Base-by-base conservation (phyloP, 2,113 vertebrate genomes). In the Corvus cornix region DNA sequence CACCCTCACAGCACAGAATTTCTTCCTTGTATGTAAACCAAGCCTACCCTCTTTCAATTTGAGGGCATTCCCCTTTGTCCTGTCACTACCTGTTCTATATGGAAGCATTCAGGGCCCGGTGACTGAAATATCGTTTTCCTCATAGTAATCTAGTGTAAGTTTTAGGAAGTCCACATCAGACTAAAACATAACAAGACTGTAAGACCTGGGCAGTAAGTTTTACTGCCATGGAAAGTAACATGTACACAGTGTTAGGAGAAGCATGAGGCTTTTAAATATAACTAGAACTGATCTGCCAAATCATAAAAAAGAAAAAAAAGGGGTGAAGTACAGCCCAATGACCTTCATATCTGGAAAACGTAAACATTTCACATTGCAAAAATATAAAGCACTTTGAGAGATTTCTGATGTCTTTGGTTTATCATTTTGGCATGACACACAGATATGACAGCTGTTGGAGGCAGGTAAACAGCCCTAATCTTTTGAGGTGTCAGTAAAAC, bases 51-150 rank as follows among this genome's bases (percentile, higher is more conserved):
- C 26, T 55, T 55, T 62, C 41, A 48, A 5, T 27, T 2, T 56
- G 35, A 77, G 55, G 14, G 26, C 35, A 43, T 49, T 28, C 2
- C 6, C 5, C 3, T 6, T 27, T 31, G 26, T 62, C 4, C 35
- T 84, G 16, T 56, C 63, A 28, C 41, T 20, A 7, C 26, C 13
- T 49, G 15, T 31, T 35, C 31, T 20, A 33, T 22, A 21, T 33
- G 18, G 43, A 69, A 55, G 8, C 0, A 0, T 49, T 49, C 35
- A 56, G 31, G 15, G 41, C 10, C 17, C 1, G 0, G 15, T 26
- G 20, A 70, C 22, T 23, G 26, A 35, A 62, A 62, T 27, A 62
- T 4, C 7, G 33, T 27, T 4, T 87, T 84, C 31, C 33, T 53
- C 24, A 55, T 26, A 49, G 10, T 28, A 20, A 62, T 43, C 5